Base-by-base conservation (phyloP, 2,797 vertebrate genomes). In the Aulostomus chinensis region DNA sequence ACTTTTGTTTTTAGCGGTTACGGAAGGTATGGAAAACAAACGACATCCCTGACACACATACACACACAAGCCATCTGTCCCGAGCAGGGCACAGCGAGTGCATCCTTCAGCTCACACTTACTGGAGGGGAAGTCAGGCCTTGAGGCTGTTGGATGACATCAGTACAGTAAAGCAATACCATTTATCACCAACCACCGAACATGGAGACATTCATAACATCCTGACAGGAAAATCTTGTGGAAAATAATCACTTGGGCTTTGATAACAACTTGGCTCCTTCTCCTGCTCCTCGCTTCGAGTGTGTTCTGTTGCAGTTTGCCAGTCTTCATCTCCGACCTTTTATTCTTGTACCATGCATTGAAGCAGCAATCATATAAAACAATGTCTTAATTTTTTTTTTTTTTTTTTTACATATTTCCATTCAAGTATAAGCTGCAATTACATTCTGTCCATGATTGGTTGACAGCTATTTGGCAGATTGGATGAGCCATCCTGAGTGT, bases 191-290 rank as follows among this genome's bases (percentile, higher is more conserved):
- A 84, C 88, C 90, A 93, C 91, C 83, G 90, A 94, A 93, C 93
- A 94, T 90, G 82, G 88, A 93, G 93, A 95, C 94, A 95, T 95
- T 96, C 96, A 98, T 94, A 98, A 99, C 95, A 98, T 98, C 96
- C 95, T 97, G 92, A 95, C 94, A 96, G 97, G 96, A 97, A 97
- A 91, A 93, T 89, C 89, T 94, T 89, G 92, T 94, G 94, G 94
- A 97, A 96, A 94, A 94, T 93, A 92, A 94, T 96, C 94, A 93
- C 91, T 93, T 86, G 81, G 87, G 81, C 92, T 94, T 93, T 94
- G 93, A 96, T 94, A 94, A 87, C 66, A 81, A 89, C 83, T 91
- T 86, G 57, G 78, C 86, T 91, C 49, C 59, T 73, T 66, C 68
- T 70, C 49, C 43, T 41, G 18, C 59, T 71, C 36, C 43, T 49